Evolutionary conservation across 2,888 invertebrate species (phyloP).

Genomic region (Oscheius sp.): DNA sequence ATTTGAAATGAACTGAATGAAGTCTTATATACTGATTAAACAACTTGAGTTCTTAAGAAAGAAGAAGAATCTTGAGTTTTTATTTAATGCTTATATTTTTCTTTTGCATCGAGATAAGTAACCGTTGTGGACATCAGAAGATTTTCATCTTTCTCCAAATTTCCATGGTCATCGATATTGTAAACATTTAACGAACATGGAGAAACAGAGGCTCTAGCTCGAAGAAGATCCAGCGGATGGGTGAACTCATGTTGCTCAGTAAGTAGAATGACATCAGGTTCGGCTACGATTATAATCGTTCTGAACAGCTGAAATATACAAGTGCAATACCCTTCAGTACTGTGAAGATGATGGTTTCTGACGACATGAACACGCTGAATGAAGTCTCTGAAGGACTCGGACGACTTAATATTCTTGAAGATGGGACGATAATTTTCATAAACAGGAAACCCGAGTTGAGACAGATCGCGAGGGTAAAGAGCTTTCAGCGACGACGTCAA

Average conservation of each 20-base stretch:
- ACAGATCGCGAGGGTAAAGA: constrained; percentile 7
- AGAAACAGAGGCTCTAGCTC: background rate
- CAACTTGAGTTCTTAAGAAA: no score
- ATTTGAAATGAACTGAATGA: no score
- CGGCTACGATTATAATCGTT: constrained; percentile 3
- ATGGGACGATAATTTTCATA: constrained; percentile 1
- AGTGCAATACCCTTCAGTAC: constrained; percentile 3
- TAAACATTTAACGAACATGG: background rate
- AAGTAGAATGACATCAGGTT: background rate
- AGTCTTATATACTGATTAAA: no score
- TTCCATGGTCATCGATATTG: background rate
- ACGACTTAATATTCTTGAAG: background rate
- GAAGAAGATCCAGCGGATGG: background rate
- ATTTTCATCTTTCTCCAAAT: background rate
- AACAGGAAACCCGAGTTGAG: constrained; percentile 7
- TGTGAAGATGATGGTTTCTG: background rate
- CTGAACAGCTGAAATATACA: background rate
- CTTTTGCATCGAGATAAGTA: background rate
- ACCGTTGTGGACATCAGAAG: background rate
- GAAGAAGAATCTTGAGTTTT: no score
- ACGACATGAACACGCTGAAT: constrained; percentile 1
- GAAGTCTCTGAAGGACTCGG: background rate
- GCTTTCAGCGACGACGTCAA: background rate
- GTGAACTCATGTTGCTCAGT: background rate
- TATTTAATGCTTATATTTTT: background rate